Percentiles rank a stretch among this genome's conserved stretches.
phyloP scores from a whole-genome alignment of 2,888 invertebrate species.

The Calliphora vomitoria region DNA sequence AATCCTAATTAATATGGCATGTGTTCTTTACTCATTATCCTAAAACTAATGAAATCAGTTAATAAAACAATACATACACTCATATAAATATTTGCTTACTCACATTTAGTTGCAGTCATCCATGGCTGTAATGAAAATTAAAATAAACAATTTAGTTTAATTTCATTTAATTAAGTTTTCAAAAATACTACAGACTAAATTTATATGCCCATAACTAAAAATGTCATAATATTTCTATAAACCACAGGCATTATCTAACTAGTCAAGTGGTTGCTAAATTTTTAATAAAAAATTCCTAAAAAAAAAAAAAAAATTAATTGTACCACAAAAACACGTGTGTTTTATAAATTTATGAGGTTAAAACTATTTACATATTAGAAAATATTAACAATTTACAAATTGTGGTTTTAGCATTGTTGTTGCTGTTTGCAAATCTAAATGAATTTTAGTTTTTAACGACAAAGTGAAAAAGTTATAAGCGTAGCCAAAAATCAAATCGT shows the following conservation, averaged over 20 bases:
- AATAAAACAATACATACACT: slow-evolving; percentile 21
- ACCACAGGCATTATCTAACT: slow-evolving; percentile 68
- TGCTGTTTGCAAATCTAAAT: background rate
- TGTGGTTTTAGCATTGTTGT: slow-evolving; percentile 48
- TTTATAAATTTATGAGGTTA: slow-evolving; percentile 65
- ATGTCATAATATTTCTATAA: slow-evolving; percentile 60
- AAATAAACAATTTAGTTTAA: slow-evolving; percentile 15
- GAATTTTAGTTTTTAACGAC: slow-evolving; percentile 14
- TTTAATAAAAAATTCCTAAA: slow-evolving; percentile 39
- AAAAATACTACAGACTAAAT: slow-evolving; percentile 13
- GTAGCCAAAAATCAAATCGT: background rate
- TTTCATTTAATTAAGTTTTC: slow-evolving; percentile 29
- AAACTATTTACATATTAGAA: slow-evolving; percentile 60
- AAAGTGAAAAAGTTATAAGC: background rate
- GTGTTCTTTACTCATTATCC: background rate
- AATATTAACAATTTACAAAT: slow-evolving; percentile 63
- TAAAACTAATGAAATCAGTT: background rate
- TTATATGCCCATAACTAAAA: slow-evolving; percentile 3
- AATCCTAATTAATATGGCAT: no score
- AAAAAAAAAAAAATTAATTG: slow-evolving; percentile 33
- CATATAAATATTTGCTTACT: no score
- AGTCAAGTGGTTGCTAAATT: slow-evolving; percentile 65
- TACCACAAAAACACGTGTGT: slow-evolving; percentile 67
- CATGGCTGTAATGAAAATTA: slow-evolving; percentile 4
- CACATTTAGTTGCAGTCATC: background rate